Conservation (phyloP, 2,888 invertebrate genomes). For the Rotaria macrura region DNA sequence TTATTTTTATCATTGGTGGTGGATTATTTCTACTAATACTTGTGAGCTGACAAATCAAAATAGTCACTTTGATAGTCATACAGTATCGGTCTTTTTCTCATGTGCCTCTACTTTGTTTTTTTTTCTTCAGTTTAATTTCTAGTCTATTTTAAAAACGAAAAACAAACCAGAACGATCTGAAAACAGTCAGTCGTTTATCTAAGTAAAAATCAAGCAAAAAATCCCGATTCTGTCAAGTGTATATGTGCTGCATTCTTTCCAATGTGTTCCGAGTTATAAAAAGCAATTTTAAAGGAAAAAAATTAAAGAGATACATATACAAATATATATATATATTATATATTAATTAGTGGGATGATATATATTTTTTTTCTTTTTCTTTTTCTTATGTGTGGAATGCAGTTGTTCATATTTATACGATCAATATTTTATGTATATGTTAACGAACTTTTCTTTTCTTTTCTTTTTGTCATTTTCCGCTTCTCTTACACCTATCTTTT, state of each 20-base stretch:
- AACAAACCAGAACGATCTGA: not conserved
- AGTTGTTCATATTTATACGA: slow-evolving; percentile 3
- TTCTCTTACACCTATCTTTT: slow-evolving; percentile 8
- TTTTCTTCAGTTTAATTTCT: not conserved
- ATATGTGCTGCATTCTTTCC: not conserved
- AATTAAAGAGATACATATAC: not conserved
- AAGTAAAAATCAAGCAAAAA: no score
- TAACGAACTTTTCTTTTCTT: not conserved
- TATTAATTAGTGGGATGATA: not conserved
- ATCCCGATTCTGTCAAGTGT: not conserved
- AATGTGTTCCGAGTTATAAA: not conserved
- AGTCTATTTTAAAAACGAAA: not conserved
- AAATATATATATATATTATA: not conserved
- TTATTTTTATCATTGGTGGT: not conserved
- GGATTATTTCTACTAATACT: not conserved
- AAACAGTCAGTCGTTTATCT: not conserved
- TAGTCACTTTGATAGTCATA: not conserved
- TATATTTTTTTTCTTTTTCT: not conserved
- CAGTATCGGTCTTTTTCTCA: not conserved
- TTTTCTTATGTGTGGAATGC: not conserved
- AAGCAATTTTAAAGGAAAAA: not conserved
- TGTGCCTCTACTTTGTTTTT: not conserved
- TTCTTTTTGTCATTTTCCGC: not conserved
- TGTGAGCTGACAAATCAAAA: slow-evolving; percentile 3
- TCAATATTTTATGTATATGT: not conserved